These are phyloP conservation scores for Eurystomus glaucurus DNA, from an alignment of 2,797 vertebrate species.

Conservation along the genomic window DNA sequence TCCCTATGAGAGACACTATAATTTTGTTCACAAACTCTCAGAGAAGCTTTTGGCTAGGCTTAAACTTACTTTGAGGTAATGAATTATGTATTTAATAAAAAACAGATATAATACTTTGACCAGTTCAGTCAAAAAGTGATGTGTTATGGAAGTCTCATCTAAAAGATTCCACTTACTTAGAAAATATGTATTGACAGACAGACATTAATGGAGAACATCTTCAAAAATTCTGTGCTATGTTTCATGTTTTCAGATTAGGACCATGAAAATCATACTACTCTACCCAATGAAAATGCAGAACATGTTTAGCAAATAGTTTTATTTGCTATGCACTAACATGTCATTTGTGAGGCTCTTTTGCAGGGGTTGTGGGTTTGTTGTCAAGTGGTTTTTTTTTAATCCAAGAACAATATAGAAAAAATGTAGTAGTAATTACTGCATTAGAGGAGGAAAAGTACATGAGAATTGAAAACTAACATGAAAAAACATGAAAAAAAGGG, in stretches of 20 bases:
- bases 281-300: neutral
- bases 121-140: neutral
- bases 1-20: neutral
- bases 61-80: neutral
- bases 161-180: neutral
- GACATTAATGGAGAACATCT: accelerated
- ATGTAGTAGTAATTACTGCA: neutral
- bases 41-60: neutral
- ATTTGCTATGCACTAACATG: neutral
- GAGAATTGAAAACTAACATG: neutral
- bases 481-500: neutral
- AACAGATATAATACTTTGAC: neutral
- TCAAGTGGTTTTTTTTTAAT: neutral
- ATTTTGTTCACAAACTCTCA: neutral
- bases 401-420: neutral
- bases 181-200: neutral
- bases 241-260: neutral
- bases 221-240: neutral
- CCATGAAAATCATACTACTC: neutral
- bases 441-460: neutral
- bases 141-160: neutral
- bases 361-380: neutral
- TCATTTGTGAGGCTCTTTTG: neutral
- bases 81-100: neutral
- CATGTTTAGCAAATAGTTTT: neutral